phyloP scores from a whole-genome alignment of 2,113 vertebrate genomes.

The Brachypodius melanocephalos region DNA sequence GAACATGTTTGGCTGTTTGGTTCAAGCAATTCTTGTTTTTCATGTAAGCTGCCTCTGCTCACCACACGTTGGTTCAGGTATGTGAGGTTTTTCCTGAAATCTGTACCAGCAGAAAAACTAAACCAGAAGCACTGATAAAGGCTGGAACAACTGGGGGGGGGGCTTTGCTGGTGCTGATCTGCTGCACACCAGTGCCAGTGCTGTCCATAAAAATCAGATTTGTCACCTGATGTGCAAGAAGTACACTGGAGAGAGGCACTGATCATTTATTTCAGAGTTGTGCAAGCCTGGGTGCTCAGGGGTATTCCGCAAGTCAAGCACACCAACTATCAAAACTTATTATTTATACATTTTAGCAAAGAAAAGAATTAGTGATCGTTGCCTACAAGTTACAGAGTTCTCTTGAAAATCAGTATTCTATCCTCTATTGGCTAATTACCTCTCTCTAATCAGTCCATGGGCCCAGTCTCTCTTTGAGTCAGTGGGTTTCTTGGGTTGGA shows the following conservation, averaged over 20 bases:
- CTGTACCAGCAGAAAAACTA: neutral
- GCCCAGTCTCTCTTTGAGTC: neutral
- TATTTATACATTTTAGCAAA: neutral
- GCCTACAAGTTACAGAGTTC: neutral
- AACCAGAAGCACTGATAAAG: neutral
- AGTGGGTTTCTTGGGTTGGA: neutral
- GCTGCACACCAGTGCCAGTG: neutral
- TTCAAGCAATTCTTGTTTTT: neutral
- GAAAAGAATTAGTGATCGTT: neutral
- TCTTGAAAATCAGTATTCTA: neutral
- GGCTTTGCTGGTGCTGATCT: neutral
- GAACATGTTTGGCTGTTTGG: neutral
- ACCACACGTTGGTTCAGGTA: neutral
- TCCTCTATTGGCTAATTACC: neutral
- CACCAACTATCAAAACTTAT: neutral
- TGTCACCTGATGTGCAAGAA: neutral
- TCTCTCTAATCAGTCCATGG: fast-evolving
- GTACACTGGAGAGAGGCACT: neutral
- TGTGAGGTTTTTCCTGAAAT: neutral
- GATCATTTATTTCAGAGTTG: neutral
- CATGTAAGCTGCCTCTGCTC: neutral
- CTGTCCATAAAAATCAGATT: neutral
- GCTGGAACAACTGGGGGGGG: fast-evolving
- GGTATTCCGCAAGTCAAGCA: neutral
- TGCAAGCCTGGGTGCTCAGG: neutral